These are phyloP conservation scores for Drosophila stalkeri DNA, from an alignment of 2,888 invertebrate species.

Conservation along the genomic window DNA sequence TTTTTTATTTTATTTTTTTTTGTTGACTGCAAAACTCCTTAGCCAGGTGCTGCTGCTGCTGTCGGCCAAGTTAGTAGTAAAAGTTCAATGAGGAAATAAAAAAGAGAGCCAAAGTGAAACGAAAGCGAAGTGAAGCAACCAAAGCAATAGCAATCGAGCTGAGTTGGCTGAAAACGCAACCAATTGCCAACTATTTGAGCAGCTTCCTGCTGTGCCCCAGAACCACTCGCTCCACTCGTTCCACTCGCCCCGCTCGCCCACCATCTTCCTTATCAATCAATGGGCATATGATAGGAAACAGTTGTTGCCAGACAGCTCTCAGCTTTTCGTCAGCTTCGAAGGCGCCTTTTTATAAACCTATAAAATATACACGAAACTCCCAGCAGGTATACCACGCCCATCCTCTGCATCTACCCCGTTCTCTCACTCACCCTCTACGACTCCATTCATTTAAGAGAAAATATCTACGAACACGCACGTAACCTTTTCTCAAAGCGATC, in stretches of 20 bases:
- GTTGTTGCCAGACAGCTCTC: constrained; percentile 49
- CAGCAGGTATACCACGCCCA: neutral
- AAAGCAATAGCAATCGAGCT: constrained; percentile 59
- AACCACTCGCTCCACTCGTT: too few relatives aligned
- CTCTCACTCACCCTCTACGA: too few relatives aligned
- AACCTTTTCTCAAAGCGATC: constrained; percentile 49
- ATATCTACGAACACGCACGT: constrained; percentile 48
- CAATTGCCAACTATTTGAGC: constrained; percentile 68
- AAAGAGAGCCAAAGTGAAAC: constrained; percentile 25
- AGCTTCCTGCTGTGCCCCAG: constrained; percentile 13
- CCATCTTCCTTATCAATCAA: constrained; percentile 61
- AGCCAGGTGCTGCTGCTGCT: constrained; percentile 29
- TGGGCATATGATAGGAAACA: constrained; percentile 61
- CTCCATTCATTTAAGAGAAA: neutral
- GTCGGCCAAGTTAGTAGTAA: constrained; percentile 53
- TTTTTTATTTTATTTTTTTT: too few relatives aligned
- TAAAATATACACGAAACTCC: constrained; percentile 71
- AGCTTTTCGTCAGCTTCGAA: constrained; percentile 46
- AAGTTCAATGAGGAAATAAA: constrained; percentile 40
- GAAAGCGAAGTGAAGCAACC: constrained; percentile 36
- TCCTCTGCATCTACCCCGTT: neutral
- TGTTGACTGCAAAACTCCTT: neutral
- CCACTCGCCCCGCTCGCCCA: neutral
- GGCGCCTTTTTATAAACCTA: constrained; percentile 71
- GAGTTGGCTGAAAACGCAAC: constrained; percentile 60